Evolutionary conservation across 2,797 vertebrate species (phyloP).

Genomic region (Falco concolor): DNA sequence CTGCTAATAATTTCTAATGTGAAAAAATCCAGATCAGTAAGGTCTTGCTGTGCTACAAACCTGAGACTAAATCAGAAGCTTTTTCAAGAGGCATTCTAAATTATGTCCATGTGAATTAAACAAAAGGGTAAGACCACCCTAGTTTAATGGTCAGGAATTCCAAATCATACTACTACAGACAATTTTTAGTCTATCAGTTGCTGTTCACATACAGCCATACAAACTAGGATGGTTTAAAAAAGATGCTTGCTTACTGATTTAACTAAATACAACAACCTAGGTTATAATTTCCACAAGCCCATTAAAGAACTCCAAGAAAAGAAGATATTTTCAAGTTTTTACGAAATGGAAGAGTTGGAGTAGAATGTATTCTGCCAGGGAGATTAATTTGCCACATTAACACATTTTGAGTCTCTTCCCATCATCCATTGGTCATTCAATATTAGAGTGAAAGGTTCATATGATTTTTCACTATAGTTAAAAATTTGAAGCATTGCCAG

Average conservation of each 20-base stretch:
- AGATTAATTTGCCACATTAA: neutral
- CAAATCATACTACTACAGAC: neutral
- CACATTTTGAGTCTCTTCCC: neutral
- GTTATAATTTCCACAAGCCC: neutral
- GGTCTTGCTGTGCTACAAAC: neutral
- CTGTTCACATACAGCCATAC: neutral
- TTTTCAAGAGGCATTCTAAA: neutral
- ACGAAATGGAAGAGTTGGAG: neutral
- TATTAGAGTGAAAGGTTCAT: neutral
- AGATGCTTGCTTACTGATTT: slow-evolving; percentile 16
- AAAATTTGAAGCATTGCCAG: neutral
- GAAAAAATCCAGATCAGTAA: neutral
- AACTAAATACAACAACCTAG: neutral
- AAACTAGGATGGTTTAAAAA: neutral
- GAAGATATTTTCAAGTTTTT: neutral
- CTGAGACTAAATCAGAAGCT: neutral
- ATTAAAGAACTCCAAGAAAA: neutral
- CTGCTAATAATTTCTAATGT: neutral
- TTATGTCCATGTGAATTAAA: neutral
- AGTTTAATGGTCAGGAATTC: slow-evolving; percentile 1
- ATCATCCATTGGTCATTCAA: neutral
- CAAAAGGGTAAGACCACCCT: neutral
- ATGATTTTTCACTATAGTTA: neutral
- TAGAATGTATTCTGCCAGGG: neutral
- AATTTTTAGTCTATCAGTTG: neutral